Evolutionary conservation across 2,113 vertebrate genomes (phyloP).

Genomic region (Nyctibius bracteatus): DNA sequence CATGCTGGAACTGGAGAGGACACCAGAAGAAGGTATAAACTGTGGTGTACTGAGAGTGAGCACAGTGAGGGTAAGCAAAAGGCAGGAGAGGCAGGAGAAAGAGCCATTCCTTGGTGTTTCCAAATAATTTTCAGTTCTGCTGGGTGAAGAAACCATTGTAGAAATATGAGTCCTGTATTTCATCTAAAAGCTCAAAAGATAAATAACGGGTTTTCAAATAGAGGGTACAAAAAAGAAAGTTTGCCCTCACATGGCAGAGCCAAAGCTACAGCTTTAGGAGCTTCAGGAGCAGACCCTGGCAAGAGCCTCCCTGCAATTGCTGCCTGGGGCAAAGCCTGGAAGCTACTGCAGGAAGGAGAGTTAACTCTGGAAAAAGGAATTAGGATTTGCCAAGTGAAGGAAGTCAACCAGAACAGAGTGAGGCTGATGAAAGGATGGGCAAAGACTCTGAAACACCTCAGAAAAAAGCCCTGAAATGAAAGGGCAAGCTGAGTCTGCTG

Average conservation of each 20-base stretch:
- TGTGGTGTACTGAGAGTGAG: neutral
- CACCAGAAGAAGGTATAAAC: neutral
- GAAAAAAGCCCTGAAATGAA: neutral
- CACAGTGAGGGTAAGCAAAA: neutral
- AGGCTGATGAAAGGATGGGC: neutral
- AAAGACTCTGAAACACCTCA: neutral
- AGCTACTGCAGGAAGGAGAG: neutral
- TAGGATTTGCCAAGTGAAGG: neutral
- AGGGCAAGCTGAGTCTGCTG: neutral
- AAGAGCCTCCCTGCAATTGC: neutral
- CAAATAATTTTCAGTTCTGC: neutral
- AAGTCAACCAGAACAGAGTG: neutral
- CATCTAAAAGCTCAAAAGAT: neutral
- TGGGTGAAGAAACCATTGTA: neutral
- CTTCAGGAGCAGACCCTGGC: neutral
- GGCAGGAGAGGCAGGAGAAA: neutral
- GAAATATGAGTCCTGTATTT: neutral
- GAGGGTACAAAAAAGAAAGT: neutral
- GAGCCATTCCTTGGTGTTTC: neutral
- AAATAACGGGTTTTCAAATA: neutral
- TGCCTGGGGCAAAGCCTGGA: neutral
- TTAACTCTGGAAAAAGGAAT: neutral
- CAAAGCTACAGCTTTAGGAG: neutral
- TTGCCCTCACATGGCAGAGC: neutral
- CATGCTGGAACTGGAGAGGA: fast-evolving